A percentile compares a stretch with the other conserved stretches of the same genome.
Conservation (phyloP, 2,797 vertebrate genomes). For the Tangara arthus region DNA sequence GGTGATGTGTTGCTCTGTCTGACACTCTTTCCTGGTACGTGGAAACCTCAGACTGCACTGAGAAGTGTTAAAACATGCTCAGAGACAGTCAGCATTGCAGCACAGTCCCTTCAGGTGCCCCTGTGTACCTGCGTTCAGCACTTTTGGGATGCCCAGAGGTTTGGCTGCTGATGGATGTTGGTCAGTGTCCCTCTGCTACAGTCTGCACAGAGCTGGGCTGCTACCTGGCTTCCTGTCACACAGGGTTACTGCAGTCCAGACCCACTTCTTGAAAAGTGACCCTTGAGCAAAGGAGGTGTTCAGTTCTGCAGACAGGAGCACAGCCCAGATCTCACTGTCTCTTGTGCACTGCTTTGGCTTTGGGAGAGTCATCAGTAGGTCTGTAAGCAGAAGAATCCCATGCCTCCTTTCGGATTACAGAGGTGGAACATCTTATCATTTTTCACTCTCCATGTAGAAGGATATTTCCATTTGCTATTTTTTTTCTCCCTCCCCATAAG, state of each 20-base stretch:
- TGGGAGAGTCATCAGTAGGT: background rate
- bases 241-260: background rate
- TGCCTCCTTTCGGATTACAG: background rate
- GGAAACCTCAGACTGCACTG: background rate
- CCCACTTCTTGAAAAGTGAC: background rate
- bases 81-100: background rate
- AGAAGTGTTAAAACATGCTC: background rate
- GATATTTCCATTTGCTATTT: background rate
- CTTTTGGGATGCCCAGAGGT: background rate
- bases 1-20: background rate
- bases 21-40: background rate
- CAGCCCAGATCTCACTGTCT: background rate
- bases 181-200: background rate
- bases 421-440: background rate
- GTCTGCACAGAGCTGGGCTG: background rate
- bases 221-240: background rate
- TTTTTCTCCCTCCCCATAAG: background rate
- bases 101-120: fast-evolving
- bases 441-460: background rate
- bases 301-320: background rate
- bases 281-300: background rate
- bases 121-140: background rate
- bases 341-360: background rate
- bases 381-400: background rate
- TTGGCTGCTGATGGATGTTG: fast-evolving